phyloP scores from a whole-genome alignment of 1,140 invertebrate species.

The Heliothis virescens region DNA sequence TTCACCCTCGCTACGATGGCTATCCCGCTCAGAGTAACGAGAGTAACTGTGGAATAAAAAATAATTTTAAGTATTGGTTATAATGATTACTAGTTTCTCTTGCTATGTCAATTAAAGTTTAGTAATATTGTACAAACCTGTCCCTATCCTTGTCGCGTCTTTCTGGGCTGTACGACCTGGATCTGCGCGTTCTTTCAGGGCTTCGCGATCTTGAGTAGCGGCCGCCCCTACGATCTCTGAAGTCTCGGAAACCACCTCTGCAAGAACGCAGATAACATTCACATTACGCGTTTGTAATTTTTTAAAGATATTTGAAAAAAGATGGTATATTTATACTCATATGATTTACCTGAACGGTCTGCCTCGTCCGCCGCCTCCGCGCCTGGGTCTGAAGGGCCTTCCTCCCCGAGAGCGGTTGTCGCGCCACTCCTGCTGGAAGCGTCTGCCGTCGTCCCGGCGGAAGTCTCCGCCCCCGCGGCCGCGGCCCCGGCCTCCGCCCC shows the following conservation, averaged over 20 bases:
- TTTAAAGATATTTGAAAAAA: background rate
- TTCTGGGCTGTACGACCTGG: constrained; percentile 87
- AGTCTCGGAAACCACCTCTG: constrained; percentile 88
- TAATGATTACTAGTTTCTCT: background rate
- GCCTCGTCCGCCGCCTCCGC: constrained; percentile 79
- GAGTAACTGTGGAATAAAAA: constrained; percentile 70
- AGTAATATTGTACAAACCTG: constrained; percentile 65
- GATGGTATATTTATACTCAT: no score
- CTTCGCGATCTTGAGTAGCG: constrained; percentile 83
- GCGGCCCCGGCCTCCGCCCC: constrained; percentile 79
- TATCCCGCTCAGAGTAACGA: constrained; percentile 87
- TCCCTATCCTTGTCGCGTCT: constrained; percentile 83
- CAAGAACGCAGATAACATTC: constrained; percentile 32
- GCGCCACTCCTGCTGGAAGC: constrained; percentile 80
- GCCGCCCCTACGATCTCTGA: constrained; percentile 87
- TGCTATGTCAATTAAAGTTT: background rate
- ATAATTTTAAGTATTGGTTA: background rate
- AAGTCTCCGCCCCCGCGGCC: constrained; percentile 85
- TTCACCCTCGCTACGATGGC: constrained; percentile 90
- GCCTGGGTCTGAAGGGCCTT: constrained; percentile 75
- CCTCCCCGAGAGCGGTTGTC: constrained; percentile 79
- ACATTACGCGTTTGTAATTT: background rate
- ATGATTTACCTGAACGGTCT: constrained; percentile 79
- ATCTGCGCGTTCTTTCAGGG: constrained; percentile 82
- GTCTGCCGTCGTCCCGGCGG: constrained; percentile 86